Evolutionary conservation across 2,888 invertebrate species (phyloP), one percentile per base, ranked within the genome.

Genomic region (Tenthredo mesomela): DNA sequence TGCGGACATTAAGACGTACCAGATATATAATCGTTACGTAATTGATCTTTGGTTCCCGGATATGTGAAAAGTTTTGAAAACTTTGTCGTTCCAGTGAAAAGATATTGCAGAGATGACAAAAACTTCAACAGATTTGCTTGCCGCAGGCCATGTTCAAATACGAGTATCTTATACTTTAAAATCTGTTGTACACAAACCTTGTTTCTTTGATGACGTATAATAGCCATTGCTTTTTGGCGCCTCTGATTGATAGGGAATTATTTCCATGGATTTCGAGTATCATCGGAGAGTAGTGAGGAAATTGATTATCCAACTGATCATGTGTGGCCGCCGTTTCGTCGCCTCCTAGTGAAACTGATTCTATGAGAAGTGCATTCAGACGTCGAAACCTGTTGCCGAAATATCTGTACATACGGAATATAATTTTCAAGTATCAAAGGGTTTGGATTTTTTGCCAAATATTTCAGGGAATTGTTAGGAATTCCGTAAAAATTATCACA

Each of bases 361-460:
- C 70, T 4, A 37, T 29, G 18, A 71, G 9, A 40, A 71, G 6
- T 33, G 37, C 18, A 40, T 71, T 71, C 37, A 71, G n/a, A n/a
- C 70, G 40, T 40, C n/a, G 70, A 5, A 71, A 71, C 21, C 70
- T 71, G 70, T 40, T 71, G 15, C 70, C 18, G n/a, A 71, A 40
- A 10, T 71, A 71, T 71, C 70, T 71, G 70, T 18, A 61, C 9
- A 21, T 6, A 18, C 1, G n/a, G 10, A 70, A 33, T 4, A 33
- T 33, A 33, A 33, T 33, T 33, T 33, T 33, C 4, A 33, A 33
- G 33, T 4, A 33, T 33, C 33, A 33, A 4, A 33, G 33, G 33
- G 33, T 4, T 33, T 33, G 4, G 3, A 33, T 33, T 33, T 33
- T 33, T 1, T 37, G 37, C 7, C 37, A 37, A 7, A 37, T 37